Evolutionary conservation across 2,113 vertebrate genomes (phyloP).

Genomic region (Odontophorus gujanensis): DNA sequence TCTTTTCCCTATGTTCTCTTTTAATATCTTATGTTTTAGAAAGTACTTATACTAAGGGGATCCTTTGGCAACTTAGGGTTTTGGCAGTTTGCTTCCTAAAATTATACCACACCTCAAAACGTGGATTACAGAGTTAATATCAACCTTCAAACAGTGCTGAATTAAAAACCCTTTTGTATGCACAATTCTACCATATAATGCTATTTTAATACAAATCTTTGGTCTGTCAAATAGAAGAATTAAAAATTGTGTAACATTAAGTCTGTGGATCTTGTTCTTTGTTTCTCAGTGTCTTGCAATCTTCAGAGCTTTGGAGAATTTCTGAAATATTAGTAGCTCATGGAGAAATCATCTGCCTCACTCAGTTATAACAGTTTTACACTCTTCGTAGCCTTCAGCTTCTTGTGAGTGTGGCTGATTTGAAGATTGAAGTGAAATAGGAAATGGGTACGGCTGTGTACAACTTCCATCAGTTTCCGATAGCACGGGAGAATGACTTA

Average conservation of each 20-base stretch:
- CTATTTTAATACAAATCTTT: background rate
- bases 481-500: constrained; percentile 52
- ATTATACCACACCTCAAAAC: background rate
- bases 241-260: background rate
- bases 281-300: constrained; percentile 47
- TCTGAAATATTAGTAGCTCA: background rate
- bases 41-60: background rate
- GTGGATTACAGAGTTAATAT: background rate
- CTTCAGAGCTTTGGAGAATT: constrained; percentile 8
- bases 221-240: background rate
- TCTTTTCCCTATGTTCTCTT: background rate
- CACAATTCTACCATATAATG: background rate
- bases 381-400: constrained; percentile 37
- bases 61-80: background rate
- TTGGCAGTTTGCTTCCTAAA: background rate
- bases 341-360: background rate
- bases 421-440: constrained; percentile 77
- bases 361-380: constrained; percentile 46
- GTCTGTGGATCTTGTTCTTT: background rate
- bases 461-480: constrained; percentile 87
- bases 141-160: background rate
- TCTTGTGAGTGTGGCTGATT: constrained; percentile 53
- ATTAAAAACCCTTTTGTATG: background rate
- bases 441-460: constrained; percentile 84
- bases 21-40: background rate